Evolutionary conservation across 2,797 vertebrate genomes (phyloP), one percentile per base, ranked within the genome.

Genomic region (Pelodytes ibericus): DNA sequence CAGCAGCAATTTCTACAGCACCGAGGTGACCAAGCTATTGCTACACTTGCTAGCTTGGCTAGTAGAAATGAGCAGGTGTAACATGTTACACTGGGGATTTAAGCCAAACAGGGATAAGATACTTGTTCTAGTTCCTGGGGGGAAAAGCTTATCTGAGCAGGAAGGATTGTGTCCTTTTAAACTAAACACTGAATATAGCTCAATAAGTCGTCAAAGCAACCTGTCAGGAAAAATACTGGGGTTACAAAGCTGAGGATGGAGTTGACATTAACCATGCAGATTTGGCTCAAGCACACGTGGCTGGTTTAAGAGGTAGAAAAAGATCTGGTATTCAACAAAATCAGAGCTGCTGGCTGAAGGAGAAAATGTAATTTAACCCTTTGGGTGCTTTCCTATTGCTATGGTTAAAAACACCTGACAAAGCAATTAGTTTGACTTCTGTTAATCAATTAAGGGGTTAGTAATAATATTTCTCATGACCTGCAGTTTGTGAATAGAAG

Each of bases 91-190:
- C 64, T 67, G 16, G 64, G 44, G 64, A 67, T 26, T 13, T 30
- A 6, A 18, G 44, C 64, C 64, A 66, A 66, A 66, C 63, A 67
- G 29, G 26, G 36, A 30, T 29, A 47, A 26, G 47, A 51, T 47
- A 53, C 26, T 51, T 39, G 47, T 24, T 53, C n/a, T 25, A 22
- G 49, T 67, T 67, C 64, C 64, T 67, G 64, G 44, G 53, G 64
- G 44, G 31, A 25, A 62, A 64, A 53, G 26, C 15, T 51, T 44
- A 51, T 51, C 44, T 29, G 18, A 53, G 64, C 64, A 67, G 64
- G 64, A 67, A 67, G 64, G 64, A 67, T 26, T 31, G 64, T 53
- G 44, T 67, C 64, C 44, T 29, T 49, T 47, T 67, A 30, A 67
- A 51, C 64, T 49, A 67, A 67, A 51, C 64, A 67, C 16, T 24